These are phyloP conservation scores for Caretta caretta DNA, from an alignment of 2,113 vertebrate genomes.

Conservation along the genomic window DNA sequence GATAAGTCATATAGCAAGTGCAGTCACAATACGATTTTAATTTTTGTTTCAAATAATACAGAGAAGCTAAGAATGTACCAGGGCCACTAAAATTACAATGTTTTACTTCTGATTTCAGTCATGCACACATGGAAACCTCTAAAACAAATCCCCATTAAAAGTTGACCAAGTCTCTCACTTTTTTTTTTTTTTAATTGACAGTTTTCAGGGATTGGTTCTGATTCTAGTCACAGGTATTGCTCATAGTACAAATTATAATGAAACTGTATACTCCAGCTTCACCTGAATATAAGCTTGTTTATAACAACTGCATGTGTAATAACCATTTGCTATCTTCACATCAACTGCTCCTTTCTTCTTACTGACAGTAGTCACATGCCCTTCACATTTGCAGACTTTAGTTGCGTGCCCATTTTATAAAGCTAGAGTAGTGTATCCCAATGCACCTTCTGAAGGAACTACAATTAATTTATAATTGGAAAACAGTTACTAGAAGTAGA, in stretches of 20 bases:
- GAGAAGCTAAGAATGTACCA: fast-evolving
- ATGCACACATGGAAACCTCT: neutral
- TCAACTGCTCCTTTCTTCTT: neutral
- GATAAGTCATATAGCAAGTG: neutral
- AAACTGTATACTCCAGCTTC: neutral
- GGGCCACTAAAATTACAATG: neutral
- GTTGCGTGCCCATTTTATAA: neutral
- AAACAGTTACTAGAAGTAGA: neutral
- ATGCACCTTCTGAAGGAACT: neutral
- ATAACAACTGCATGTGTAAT: neutral
- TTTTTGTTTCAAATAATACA: neutral
- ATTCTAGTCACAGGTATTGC: neutral
- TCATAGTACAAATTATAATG: neutral
- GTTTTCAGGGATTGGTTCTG: neutral
- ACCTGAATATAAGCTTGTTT: neutral
- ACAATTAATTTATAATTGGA: neutral
- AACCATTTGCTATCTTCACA: neutral
- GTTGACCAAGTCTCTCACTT: neutral
- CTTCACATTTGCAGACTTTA: neutral
- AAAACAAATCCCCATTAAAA: neutral
- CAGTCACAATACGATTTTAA: neutral
- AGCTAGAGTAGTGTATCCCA: neutral
- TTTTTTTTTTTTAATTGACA: neutral
- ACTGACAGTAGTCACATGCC: neutral
- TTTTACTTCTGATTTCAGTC: neutral